Evolutionary conservation across 2,888 invertebrate genomes (phyloP).

Genomic region (Chamaedrilus cognettii): DNA sequence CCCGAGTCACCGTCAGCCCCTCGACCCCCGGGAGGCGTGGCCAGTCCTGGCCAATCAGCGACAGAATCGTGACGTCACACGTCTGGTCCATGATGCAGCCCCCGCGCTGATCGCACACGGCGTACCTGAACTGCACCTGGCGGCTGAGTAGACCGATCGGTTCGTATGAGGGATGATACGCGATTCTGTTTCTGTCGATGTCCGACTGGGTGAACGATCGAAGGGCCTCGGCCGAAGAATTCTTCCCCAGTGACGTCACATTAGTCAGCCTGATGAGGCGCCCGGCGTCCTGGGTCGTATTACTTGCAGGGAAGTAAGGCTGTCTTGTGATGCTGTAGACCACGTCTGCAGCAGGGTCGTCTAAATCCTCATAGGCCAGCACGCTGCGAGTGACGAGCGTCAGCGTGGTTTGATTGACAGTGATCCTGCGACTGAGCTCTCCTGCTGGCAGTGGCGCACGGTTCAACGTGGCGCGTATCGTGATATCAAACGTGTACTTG

Average conservation of each 20-base stretch:
- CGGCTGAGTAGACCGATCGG: constrained; percentile 51
- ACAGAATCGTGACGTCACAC: constrained; percentile 55
- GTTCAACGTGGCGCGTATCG: constrained; percentile 51
- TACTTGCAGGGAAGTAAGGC: constrained; percentile 55
- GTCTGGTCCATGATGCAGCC: constrained; percentile 41
- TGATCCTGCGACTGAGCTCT: constrained; percentile 44
- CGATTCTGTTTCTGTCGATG: constrained; percentile 50
- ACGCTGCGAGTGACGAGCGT: constrained; percentile 50
- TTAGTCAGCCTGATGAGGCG: constrained; percentile 51
- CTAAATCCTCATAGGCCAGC: constrained; percentile 54
- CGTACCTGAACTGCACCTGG: constrained; percentile 23
- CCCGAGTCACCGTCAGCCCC: constrained; percentile 53
- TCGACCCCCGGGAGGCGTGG: constrained; percentile 18
- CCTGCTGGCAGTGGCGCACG: constrained; percentile 54
- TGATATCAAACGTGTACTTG: constrained; percentile 48
- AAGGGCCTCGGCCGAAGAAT: constrained; percentile 39
- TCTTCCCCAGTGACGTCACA: constrained; percentile 53
- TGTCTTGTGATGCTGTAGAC: constrained; percentile 53
- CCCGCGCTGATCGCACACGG: constrained; percentile 24
- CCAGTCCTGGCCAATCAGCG: constrained; percentile 51
- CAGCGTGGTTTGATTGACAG: constrained; percentile 52
- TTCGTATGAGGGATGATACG: constrained; percentile 54
- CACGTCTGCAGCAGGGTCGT: constrained; percentile 40
- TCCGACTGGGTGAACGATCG: constrained; percentile 53
- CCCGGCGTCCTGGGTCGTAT: constrained; percentile 53